Percentiles rank a stretch among this genome's conserved stretches.
Conservation (phyloP, 2,888 invertebrate species). For the Sericinus montela region DNA sequence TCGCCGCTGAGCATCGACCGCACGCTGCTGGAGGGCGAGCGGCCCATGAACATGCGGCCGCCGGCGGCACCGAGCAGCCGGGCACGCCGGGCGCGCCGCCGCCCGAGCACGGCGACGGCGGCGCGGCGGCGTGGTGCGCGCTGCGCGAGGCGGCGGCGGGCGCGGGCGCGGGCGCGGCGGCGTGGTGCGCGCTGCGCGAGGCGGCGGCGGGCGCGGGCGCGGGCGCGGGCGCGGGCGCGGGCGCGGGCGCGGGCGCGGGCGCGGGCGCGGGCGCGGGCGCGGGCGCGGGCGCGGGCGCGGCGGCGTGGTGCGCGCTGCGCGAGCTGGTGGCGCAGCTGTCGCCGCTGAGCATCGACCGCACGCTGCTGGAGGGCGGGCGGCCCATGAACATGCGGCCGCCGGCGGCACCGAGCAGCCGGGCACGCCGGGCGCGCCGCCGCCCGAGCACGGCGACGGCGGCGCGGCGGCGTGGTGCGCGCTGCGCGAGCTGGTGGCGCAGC, state of each 20-base stretch:
- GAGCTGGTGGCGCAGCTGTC: conserved; percentile 58
- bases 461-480: conserved; percentile 82
- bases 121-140: conserved; percentile 79
- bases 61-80: conserved; percentile 44
- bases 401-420: conserved; percentile 41
- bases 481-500: conserved; percentile 88
- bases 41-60: conserved; percentile 41
- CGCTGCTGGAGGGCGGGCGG: conserved; percentile 41
- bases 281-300: too few species aligned
- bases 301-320: too few species aligned
- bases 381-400: conserved; percentile 45
- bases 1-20: conserved; percentile 56
- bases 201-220: too few species aligned
- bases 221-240: too few species aligned
- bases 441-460: conserved; percentile 79
- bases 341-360: conserved; percentile 52
- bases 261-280: too few species aligned
- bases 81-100: conserved; percentile 78
- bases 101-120: conserved; percentile 79
- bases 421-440: conserved; percentile 78
- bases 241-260: too few species aligned
- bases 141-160: conserved; percentile 93
- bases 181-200: conserved; percentile 36
- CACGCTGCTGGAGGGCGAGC: conserved; percentile 41
- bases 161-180: conserved; percentile 91